Base-by-base conservation (phyloP, 2,888 invertebrate species). In the Seira musarum region DNA sequence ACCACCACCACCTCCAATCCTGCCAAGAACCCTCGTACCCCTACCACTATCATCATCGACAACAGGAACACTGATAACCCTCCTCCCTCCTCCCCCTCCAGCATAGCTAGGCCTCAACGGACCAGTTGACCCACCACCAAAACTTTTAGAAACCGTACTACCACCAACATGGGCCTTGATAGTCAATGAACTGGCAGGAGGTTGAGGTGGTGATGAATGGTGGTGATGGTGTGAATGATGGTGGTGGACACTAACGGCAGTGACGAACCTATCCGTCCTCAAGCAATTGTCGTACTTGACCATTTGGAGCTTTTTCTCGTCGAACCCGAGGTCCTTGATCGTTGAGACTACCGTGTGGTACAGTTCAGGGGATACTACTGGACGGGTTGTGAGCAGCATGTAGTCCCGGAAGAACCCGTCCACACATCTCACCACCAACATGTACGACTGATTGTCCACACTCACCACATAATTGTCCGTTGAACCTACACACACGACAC, bases 361-460 rank as follows among this genome's bases (percentile, higher is more conserved):
- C 6, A 72, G 53, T 21, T 71, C 78, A 15, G 53, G 72, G 19
- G 71, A 72, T 2, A 78, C 71, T 1, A 72, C 22, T 2, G 78
- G 78, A 1, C 66, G 57, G 1, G 78, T 78, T 13, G 78, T 70
- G 1, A 72, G 35, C n/a, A 78, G 64, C 60, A 61, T 64, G 53
- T 70, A 78, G 61, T 78, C 78, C 10, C 63, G 17, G 53, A 78
- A 78, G 25, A 72, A 78, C 5, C 66, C 78, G 30, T 78, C 78
- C 0, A 78, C 67, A 22, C 78, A 78, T 1, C 78, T 46, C 3
- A 72, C 78, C 0, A 78, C 40, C 0, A 78, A 15, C 60, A 78
- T 65, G 72, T 66, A 66, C 15, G 78, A 72, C 17, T 72, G 65
- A 57, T 69, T 70, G 19, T 78, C 78, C 19, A 63, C 49, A 5